A percentile compares a stretch with the other conserved stretches of the same genome.
Evolutionary conservation across 2,113 vertebrate species (phyloP).

Genomic region (Neodontobutis hainanensis): DNA sequence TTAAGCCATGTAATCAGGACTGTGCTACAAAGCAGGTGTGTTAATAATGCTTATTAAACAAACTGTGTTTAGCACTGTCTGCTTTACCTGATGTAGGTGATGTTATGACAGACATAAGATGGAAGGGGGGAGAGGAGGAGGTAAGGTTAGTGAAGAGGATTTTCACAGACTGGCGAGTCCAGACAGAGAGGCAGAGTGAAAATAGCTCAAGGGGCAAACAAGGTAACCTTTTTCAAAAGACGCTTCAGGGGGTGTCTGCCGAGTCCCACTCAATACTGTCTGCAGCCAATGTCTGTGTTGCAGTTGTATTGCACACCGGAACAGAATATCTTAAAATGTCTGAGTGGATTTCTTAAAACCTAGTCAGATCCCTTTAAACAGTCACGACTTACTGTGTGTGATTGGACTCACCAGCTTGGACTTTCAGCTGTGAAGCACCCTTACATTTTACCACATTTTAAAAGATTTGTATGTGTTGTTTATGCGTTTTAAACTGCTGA

Average conservation of each 20-base stretch:
- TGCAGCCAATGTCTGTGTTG: constrained; percentile 67
- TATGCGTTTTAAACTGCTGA: too few relatives aligned
- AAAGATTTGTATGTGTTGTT: too few relatives aligned
- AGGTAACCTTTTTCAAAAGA: constrained; percentile 78
- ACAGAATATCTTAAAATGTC: constrained; percentile 59
- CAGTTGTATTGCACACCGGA: constrained; percentile 54
- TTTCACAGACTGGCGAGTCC: constrained; percentile 76
- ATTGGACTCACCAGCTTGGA: neutral
- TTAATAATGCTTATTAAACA: constrained; percentile 76
- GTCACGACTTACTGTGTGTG: constrained; percentile 3
- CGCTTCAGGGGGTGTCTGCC: constrained; percentile 78
- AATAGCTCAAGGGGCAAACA: constrained; percentile 80
- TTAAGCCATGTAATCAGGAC: constrained; percentile 77
- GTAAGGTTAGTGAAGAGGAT: constrained; percentile 68
- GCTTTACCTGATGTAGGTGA: constrained; percentile 72
- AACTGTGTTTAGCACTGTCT: constrained; percentile 77
- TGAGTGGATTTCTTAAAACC: constrained; percentile 41
- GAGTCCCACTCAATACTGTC: constrained; percentile 78
- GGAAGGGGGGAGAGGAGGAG: constrained; percentile 46
- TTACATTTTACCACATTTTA: too few relatives aligned
- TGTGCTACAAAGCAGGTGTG: constrained; percentile 80
- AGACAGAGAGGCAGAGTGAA: constrained; percentile 74
- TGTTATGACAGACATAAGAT: constrained; percentile 65
- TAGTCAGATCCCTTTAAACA: constrained; percentile 40
- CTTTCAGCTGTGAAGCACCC: too few relatives aligned